Base-by-base conservation (phyloP, 2,113 vertebrate species). In the Vidua macroura region DNA sequence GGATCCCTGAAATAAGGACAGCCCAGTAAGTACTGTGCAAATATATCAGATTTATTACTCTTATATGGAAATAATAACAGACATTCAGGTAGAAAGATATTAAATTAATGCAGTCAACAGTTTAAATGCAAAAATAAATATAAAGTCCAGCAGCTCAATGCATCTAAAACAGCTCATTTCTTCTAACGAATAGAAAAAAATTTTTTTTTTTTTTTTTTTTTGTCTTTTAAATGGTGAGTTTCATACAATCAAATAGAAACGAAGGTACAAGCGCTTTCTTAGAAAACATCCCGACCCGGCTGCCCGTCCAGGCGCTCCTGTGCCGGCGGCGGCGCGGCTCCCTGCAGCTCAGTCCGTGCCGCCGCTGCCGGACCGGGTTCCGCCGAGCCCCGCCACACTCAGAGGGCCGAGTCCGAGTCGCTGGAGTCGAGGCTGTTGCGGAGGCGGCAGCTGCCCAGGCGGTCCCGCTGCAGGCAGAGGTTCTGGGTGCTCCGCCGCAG, bases 351-450 rank as follows among this genome's bases (percentile, higher is more conserved):
- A 77, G 91, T 92, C 91, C 78, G 28, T 43, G 63, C 66, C 25
- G n/a, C 63, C 30, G 56, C 8, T 8, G 58, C 68, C 70, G 69
- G n/a, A 43, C n/a, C 59, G 35, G 59, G 27, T 46, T 44, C 60
- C 22, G 59, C 74, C 27, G 80, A 20, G 16, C 41, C 41, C 67
- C 33, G 59, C 59, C 33, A 62, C 44, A 19, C 73, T 99, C 98
- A 99, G 90, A 99, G 98, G 15, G 99, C 97, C 39, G 98, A 99
- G 97, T 99, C 99, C 16, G 99, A 99, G 97, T 99, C 99, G 95
- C 99, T 99, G 92, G 99, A 99, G 98, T 99, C 99, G 97, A 99
- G 96, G 97, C 98, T 98, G 96, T 98, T 98, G 74, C 98, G 98
- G 67, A 98, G 98, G 28, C 98, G 84, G 95, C 98, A 78, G 95